These are phyloP conservation scores for Notothenia rossii DNA, from an alignment of 2,113 vertebrate genomes.

Conservation along the genomic window DNA sequence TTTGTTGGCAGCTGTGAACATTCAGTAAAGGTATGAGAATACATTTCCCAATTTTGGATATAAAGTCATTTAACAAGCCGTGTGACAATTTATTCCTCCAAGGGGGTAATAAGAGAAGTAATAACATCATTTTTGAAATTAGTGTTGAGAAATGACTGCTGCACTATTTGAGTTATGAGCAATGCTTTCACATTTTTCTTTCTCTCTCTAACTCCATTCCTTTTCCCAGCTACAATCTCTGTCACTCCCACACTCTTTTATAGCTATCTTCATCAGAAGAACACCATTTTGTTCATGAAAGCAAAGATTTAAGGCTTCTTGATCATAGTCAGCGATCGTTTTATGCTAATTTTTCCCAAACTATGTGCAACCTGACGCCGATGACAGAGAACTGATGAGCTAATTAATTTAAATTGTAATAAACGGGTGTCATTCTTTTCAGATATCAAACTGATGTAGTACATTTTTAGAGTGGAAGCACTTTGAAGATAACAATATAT, in stretches of 20 bases:
- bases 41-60: neutral
- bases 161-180: slow-evolving; percentile 13
- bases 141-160: slow-evolving; percentile 34
- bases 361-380: neutral
- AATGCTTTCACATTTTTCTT: slow-evolving; percentile 25
- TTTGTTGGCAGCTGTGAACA: neutral
- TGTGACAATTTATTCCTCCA: slow-evolving; percentile 22
- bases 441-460: slow-evolving; percentile 20
- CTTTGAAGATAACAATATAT: neutral
- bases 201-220: neutral
- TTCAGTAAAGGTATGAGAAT: neutral
- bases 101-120: slow-evolving; percentile 44
- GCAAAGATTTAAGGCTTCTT: slow-evolving; percentile 9
- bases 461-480: neutral
- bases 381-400: slow-evolving; percentile 36
- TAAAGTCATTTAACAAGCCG: slow-evolving; percentile 34
- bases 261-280: neutral
- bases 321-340: slow-evolving; percentile 4
- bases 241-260: slow-evolving; percentile 16
- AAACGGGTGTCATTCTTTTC: slow-evolving; percentile 2
- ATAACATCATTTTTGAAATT: slow-evolving; percentile 36
- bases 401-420: slow-evolving; percentile 30
- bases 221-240: slow-evolving; percentile 4
- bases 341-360: slow-evolving; percentile 19
- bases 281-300: slow-evolving; percentile 8